Evolutionary conservation across 2,113 vertebrate genomes (phyloP), one percentile per base, ranked within the genome.

Genomic region (Myotis yumanensis): DNA sequence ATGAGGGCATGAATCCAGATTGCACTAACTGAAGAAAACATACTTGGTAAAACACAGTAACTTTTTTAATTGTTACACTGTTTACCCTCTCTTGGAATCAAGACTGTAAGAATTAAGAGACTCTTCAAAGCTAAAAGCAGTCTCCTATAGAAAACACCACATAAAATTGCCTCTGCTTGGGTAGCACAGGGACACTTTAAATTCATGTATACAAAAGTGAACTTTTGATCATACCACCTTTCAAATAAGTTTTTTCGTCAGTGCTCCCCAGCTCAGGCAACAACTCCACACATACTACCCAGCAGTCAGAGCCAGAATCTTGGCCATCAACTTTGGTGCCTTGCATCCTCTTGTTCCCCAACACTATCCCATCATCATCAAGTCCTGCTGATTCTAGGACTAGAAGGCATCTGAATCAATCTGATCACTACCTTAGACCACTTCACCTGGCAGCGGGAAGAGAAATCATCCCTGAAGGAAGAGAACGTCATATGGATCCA

Each of bases 1-100:
- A 96, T 3, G 17, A 64, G 95, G 86, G 95, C 95, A 4, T 0
- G 59, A 91, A 82, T 84, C 69, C 95, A 90, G 95, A 75, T 48
- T 86, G 66, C 11, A 75, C 43, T 93, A 93, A 97, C 32, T 89
- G 90, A 97, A 98, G 97, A 94, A 94, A 96, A 90, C 62, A 69
- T 32, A 25, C 75, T 87, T 85, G 52, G 59, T 95, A 80, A 94
- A 97, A 93, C 81, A 22, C 5, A 93, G 96, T 77, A 35, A 81
- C 84, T 91, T 97, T 89, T 97, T 79, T 79, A 3, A 51, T 96
- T 96, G 87, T 81, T 93, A 57, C 15, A 86, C 57, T 73, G 82
- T 17, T 6, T 72, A 95, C 92, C 68, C 48, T 93, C 86, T 94
- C 40, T 81, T 46, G 52, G 82, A 94, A 95, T 51, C 59, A 87